These are phyloP conservation scores for Drosophila pallidifrons DNA, from an alignment of 1,140 invertebrate genomes.

Conservation along the genomic window DNA sequence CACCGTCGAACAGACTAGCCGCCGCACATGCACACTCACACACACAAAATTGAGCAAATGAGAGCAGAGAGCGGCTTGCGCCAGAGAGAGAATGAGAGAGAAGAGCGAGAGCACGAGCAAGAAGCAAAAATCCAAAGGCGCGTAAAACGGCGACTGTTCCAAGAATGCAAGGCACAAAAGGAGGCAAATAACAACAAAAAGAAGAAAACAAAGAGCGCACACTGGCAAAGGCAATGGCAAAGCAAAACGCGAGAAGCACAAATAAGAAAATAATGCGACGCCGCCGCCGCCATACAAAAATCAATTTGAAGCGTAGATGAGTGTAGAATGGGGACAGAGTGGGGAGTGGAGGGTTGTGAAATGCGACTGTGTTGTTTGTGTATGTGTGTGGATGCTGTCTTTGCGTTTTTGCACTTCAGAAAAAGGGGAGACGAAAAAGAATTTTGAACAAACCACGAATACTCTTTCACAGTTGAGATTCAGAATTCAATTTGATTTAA, in stretches of 20 bases:
- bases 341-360: conserved; percentile 19
- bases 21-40: conserved; percentile 40
- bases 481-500: neutral
- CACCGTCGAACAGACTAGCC: conserved; percentile 42
- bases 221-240: conserved; percentile 32
- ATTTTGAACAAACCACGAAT: neutral
- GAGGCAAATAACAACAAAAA: conserved; percentile 77
- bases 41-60: conserved; percentile 59
- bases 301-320: conserved; percentile 62
- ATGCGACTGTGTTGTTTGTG: conserved; percentile 46
- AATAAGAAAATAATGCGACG: conserved; percentile 74
- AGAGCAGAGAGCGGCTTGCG: conserved; percentile 75
- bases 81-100: conserved; percentile 55
- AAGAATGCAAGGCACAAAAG: conserved; percentile 76
- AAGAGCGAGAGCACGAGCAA: conserved; percentile 31
- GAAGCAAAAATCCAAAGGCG: conserved; percentile 57
- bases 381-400: conserved; percentile 53
- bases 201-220: conserved; percentile 55
- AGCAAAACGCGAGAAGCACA: conserved; percentile 68
- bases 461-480: neutral
- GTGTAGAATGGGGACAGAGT: conserved; percentile 16
- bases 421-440: neutral
- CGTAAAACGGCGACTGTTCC: conserved; percentile 61
- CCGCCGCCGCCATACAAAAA: conserved; percentile 65
- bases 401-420: conserved; percentile 45